Percentiles rank a stretch among this genome's conserved stretches.
Evolutionary conservation across 2,113 vertebrate genomes (phyloP).

Genomic region (Suricata suricatta): DNA sequence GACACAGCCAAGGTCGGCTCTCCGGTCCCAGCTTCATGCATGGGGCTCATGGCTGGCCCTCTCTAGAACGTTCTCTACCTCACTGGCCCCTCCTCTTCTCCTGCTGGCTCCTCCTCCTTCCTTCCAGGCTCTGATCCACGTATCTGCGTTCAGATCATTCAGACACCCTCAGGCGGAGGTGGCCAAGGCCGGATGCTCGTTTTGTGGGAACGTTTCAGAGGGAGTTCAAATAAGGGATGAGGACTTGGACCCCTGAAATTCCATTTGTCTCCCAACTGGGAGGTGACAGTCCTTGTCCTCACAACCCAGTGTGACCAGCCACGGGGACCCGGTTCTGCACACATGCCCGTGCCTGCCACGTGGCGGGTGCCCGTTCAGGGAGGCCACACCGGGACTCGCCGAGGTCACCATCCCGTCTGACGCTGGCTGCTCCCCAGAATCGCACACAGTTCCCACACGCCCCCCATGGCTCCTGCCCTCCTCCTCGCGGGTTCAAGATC

Average conservation of each 20-base stretch:
- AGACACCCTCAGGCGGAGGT: accelerated
- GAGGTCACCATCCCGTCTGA: background rate
- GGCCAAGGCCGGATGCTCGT: too few species aligned
- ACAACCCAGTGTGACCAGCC: accelerated
- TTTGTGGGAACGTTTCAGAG: background rate
- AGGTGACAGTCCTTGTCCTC: accelerated
- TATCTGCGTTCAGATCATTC: too few species aligned
- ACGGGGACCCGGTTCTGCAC: accelerated
- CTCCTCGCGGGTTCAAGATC: accelerated
- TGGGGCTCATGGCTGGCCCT: background rate
- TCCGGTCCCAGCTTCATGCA: background rate
- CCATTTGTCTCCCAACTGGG: accelerated
- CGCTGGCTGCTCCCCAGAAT: background rate
- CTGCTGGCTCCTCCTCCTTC: background rate
- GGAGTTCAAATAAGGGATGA: background rate
- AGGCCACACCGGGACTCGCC: accelerated
- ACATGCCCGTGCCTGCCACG: accelerated
- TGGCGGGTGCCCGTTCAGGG: accelerated
- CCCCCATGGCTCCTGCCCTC: too few species aligned
- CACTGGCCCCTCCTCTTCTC: background rate
- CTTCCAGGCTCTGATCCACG: background rate
- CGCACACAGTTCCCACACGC: accelerated
- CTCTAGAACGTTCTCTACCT: background rate
- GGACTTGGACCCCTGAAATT: background rate
- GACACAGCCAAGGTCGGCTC: accelerated